Evolutionary conservation across 2,797 vertebrate species (phyloP).

Genomic region (Apogon hyalosoma): DNA sequence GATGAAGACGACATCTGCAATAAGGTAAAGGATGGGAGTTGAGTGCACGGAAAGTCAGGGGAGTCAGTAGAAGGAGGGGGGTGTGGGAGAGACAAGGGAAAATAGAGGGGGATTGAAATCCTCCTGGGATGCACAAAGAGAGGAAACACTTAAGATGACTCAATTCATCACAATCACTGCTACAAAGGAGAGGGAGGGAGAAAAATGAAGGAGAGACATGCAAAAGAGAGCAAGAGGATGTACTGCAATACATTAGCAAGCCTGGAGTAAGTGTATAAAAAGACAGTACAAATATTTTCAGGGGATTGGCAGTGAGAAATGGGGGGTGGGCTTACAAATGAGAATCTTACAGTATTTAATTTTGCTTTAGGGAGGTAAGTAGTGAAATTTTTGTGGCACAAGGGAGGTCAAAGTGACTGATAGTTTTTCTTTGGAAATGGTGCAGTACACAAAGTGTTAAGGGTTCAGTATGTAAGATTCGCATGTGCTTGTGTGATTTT

Average conservation of each 20-base stretch:
- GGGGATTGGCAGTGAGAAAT: neutral
- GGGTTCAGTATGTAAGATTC: neutral
- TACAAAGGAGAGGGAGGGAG: constrained; percentile 52
- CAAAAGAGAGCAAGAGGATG: constrained; percentile 42
- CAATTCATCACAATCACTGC: constrained; percentile 81
- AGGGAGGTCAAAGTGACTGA: constrained; percentile 9
- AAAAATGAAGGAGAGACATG: constrained; percentile 45
- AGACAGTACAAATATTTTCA: constrained; percentile 25
- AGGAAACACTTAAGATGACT: constrained; percentile 83
- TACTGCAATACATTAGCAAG: constrained; percentile 66
- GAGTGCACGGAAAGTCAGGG: constrained; percentile 49
- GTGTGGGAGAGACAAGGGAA: constrained; percentile 30
- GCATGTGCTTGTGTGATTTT: no score
- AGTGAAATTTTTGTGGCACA: constrained; percentile 14
- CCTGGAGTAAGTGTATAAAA: constrained; percentile 49
- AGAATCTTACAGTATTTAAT: constrained; percentile 21
- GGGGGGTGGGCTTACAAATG: constrained; percentile 3
- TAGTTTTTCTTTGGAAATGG: constrained; percentile 8
- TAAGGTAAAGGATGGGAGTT: constrained; percentile 58
- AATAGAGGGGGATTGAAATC: constrained; percentile 67
- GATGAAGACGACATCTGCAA: constrained; percentile 45
- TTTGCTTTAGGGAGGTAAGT: constrained; percentile 6
- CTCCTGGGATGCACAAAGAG: constrained; percentile 72
- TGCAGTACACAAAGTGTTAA: neutral
- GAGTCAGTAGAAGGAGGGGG: constrained; percentile 27